Evolutionary conservation across 1,140 invertebrate species (phyloP).

Genomic region (Dysdera silvatica): DNA sequence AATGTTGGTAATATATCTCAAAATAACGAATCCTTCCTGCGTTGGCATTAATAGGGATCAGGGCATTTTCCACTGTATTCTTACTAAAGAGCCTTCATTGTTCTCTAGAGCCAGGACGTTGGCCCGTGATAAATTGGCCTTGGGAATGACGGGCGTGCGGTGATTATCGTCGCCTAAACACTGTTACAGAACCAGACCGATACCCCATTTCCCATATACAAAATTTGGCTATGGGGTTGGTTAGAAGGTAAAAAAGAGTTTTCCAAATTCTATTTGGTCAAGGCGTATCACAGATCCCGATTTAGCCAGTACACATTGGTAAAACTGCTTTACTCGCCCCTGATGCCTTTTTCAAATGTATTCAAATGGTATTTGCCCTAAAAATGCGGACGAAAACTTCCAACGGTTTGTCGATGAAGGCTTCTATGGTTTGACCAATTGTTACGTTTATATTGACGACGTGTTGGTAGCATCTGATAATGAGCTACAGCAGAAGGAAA

Average conservation of each 20-base stretch:
- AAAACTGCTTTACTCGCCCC: slow-evolving; percentile 19
- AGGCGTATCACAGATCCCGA: slow-evolving; percentile 19
- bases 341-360: slow-evolving; percentile 22
- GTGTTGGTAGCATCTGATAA: not conserved
- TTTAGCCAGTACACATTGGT: slow-evolving; percentile 13
- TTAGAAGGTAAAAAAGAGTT: slow-evolving; percentile 10
- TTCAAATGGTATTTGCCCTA: slow-evolving; percentile 24
- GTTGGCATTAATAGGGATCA: not conserved
- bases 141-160: slow-evolving; percentile 10
- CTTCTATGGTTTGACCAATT: not conserved
- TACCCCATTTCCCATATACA: slow-evolving; percentile 24
- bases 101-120: not conserved
- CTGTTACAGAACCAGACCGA: slow-evolving; percentile 15
- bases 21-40: not conserved
- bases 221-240: slow-evolving; percentile 21
- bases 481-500: not conserved
- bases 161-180: slow-evolving; percentile 23
- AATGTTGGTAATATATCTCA: not conserved
- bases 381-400: slow-evolving; percentile 17
- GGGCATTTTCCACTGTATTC: not conserved
- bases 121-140: not conserved
- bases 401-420: slow-evolving; percentile 14
- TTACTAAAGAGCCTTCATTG: not conserved
- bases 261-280: slow-evolving; percentile 8
- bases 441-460: not conserved